Evolutionary conservation across 2,888 invertebrate genomes (phyloP), one percentile per base, ranked within the genome.

Genomic region (Argyresthia goedartella): DNA sequence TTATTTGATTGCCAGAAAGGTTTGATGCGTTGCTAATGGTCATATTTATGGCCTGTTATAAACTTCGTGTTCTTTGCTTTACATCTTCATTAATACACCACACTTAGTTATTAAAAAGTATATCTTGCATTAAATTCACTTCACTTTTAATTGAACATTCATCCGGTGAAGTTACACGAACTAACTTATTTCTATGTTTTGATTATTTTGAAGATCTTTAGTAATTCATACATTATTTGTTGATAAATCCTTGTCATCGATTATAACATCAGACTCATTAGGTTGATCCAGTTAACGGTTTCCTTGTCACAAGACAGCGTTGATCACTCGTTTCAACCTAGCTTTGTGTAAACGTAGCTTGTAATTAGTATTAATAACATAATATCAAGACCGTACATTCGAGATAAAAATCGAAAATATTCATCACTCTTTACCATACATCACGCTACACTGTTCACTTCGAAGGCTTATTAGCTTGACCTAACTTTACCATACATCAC

Each of bases 1-100:
- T 25, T 6, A 25, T 25, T 60, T 58, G 59, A 61, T 62, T 60
- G 57, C 57, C 59, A 57, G 60, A 59, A 60, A 61, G 60, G 54
- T 53, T 53, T 63, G 25, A 25, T 65, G 66, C 65, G 62, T 71
- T 59, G 65, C 69, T 75, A 75, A 75, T 74, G 71, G 68, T 63
- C 62, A 62, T 65, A 76, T 74, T 74, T 76, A 76, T 76, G 59
- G 68, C 60, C 60, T 59, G 64, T 65, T 66, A 67, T 67, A 65
- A 60, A 61, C 59, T 62, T 63, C 60, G 62, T 63, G 59, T 63
- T 61, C 41, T 41, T 41, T 11, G 25, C 25, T 25, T 25, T 25
- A 25, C 25, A 25, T 41, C 10, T 10, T 41, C 41, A 41, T 10
- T n/a, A 41, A 41, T 11, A 41, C 41, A 41, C 2, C 10, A 41